A percentile compares a stretch with the other conserved stretches of the same genome.
Evolutionary conservation across 2,888 invertebrate genomes (phyloP).

Genomic region (Polymixis lichenea): DNA sequence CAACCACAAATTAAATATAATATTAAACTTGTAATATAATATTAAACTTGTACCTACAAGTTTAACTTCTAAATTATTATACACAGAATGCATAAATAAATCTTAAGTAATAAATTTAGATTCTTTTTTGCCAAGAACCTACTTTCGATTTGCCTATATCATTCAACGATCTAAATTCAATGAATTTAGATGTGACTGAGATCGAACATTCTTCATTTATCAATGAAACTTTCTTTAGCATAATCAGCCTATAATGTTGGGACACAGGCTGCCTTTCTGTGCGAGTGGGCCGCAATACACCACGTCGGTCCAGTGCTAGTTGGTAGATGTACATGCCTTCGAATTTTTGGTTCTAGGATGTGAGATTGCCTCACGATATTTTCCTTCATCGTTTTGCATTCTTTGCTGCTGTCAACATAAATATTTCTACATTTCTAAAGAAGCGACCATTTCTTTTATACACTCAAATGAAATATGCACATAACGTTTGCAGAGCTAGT

Average conservation of each 20-base stretch:
- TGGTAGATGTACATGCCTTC: not conserved
- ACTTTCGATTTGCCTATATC: too few species aligned
- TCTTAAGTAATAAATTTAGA: too few species aligned
- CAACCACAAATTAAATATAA: too few species aligned
- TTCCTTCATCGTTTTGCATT: not conserved
- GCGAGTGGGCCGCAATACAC: not conserved
- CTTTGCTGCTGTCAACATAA: not conserved
- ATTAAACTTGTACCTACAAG: too few species aligned
- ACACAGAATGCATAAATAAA: too few species aligned
- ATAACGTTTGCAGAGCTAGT: constrained; percentile 23
- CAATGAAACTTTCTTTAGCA: too few species aligned
- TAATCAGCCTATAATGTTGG: not conserved
- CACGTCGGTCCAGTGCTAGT: not conserved
- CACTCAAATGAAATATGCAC: constrained; percentile 10
- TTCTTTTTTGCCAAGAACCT: too few species aligned
- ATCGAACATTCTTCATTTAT: too few species aligned
- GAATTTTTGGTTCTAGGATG: not conserved
- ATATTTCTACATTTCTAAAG: not conserved
- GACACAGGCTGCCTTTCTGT: not conserved
- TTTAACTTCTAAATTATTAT: too few species aligned
- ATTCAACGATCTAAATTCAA: too few species aligned
- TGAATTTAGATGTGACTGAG: not conserved
- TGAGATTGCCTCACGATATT: too few species aligned
- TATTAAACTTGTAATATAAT: too few species aligned
- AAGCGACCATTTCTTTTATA: not conserved